Conservation (phyloP, 2,888 invertebrate genomes). For the Tenodera sinensis region DNA sequence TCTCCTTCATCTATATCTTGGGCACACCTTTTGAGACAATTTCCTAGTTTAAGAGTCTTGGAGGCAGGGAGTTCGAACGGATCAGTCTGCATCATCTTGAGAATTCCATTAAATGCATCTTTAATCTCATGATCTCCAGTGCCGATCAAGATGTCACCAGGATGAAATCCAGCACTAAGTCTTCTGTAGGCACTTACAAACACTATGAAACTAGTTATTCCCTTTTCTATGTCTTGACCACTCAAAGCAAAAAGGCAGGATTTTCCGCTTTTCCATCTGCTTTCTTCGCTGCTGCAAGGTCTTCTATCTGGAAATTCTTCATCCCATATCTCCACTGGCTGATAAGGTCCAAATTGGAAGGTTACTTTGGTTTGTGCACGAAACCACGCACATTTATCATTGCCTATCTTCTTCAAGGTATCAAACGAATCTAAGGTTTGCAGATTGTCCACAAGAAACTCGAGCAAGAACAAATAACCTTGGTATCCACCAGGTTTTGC, state of each 20-base stretch:
- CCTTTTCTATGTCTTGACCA: not conserved
- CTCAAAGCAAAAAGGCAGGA: not conserved
- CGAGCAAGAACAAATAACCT: not conserved
- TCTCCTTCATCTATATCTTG: not conserved
- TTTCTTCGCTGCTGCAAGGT: not conserved
- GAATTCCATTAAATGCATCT: not conserved
- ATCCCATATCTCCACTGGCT: not conserved
- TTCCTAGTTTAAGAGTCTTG: not conserved
- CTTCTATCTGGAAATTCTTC: not conserved
- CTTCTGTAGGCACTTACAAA: not conserved
- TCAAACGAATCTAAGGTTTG: not conserved
- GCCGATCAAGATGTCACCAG: not conserved
- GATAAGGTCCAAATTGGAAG: not conserved
- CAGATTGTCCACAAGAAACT: not conserved
- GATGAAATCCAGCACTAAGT: not conserved
- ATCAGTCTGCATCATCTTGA: not conserved
- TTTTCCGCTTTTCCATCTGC: not conserved
- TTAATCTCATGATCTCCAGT: not conserved
- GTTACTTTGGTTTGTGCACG: not conserved
- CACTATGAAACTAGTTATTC: not conserved
- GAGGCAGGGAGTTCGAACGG: not conserved
- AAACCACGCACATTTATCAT: not conserved
- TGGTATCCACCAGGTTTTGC: not conserved
- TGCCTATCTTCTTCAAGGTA: not conserved
- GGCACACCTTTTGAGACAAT: not conserved